These are phyloP conservation scores for Yponomeuta evonymella DNA, from an alignment of 2,888 invertebrate genomes.

Conservation along the genomic window DNA sequence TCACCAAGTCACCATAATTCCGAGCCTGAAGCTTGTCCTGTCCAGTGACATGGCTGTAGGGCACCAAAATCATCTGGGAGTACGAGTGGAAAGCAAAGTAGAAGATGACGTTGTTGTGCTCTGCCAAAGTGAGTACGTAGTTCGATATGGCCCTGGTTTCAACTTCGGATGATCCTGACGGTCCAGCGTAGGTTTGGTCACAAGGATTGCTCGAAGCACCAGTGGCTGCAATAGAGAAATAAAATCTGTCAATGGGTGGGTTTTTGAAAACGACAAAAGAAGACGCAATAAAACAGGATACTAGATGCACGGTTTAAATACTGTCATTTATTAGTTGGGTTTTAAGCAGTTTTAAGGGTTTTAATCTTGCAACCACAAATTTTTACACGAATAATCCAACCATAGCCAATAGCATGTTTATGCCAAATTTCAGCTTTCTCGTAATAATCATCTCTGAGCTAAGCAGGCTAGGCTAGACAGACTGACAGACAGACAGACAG, in stretches of 20 bases:
- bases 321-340: no score
- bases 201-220: conserved; percentile 61
- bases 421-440: no score
- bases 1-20: conserved; percentile 55
- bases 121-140: conserved; percentile 41
- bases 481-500: no score
- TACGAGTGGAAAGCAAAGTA: conserved; percentile 76
- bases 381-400: no score
- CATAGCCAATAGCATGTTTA: no score
- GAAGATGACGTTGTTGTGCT: conserved; percentile 42
- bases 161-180: conserved; percentile 64
- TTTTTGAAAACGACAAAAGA: no score
- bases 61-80: conserved; percentile 67
- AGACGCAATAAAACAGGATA: no score
- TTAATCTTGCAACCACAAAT: no score
- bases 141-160: conserved; percentile 58
- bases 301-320: no score
- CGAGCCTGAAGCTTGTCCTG: conserved; percentile 36
- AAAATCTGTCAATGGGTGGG: background rate
- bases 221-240: conserved; percentile 32
- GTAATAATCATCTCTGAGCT: no score
- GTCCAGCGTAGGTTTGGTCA: conserved; percentile 67
- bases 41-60: conserved; percentile 53
- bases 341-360: no score
- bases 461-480: no score